These are phyloP conservation scores for Sisyra terminalis DNA, from an alignment of 2,888 invertebrate genomes.

Conservation along the genomic window DNA sequence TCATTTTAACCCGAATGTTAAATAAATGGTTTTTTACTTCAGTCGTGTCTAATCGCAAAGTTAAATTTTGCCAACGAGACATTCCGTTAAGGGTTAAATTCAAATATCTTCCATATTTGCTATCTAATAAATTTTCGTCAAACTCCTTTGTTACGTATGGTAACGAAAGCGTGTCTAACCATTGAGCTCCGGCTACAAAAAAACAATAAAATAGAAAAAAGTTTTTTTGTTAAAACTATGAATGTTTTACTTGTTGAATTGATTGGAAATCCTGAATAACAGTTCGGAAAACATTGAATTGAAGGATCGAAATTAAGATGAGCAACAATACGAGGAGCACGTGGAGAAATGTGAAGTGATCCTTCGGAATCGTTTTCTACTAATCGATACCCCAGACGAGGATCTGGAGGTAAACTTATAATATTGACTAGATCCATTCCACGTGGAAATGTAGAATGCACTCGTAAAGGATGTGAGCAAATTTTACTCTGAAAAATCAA, in stretches of 20 bases:
- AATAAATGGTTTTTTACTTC: constrained; percentile 48
- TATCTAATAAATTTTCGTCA: constrained; percentile 47
- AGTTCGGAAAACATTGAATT: constrained; percentile 49
- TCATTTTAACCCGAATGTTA: constrained; percentile 44
- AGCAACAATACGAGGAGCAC: constrained; percentile 34
- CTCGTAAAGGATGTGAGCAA: constrained; percentile 56
- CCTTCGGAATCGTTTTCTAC: constrained; percentile 21
- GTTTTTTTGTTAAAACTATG: not conserved
- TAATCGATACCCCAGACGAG: constrained; percentile 37
- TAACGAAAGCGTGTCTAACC: constrained; percentile 45
- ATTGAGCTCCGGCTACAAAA: constrained; percentile 41
- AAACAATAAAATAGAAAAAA: not conserved
- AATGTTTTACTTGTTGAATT: constrained; percentile 38
- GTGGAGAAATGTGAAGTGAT: constrained; percentile 28
- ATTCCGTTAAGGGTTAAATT: constrained; percentile 30
- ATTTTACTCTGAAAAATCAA: constrained; percentile 47
- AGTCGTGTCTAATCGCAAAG: constrained; percentile 59
- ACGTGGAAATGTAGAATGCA: constrained; percentile 66
- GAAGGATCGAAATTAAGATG: constrained; percentile 57
- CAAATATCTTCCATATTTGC: constrained; percentile 40
- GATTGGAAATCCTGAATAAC: constrained; percentile 60
- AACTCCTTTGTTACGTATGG: constrained; percentile 49
- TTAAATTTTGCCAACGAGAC: constrained; percentile 44
- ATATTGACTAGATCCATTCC: constrained; percentile 61
- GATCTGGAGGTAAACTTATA: constrained; percentile 41